Percentiles rank a stretch among this genome's conserved stretches.
phyloP scores from a whole-genome alignment of 1,140 invertebrate species.

The Popillia japonica region DNA sequence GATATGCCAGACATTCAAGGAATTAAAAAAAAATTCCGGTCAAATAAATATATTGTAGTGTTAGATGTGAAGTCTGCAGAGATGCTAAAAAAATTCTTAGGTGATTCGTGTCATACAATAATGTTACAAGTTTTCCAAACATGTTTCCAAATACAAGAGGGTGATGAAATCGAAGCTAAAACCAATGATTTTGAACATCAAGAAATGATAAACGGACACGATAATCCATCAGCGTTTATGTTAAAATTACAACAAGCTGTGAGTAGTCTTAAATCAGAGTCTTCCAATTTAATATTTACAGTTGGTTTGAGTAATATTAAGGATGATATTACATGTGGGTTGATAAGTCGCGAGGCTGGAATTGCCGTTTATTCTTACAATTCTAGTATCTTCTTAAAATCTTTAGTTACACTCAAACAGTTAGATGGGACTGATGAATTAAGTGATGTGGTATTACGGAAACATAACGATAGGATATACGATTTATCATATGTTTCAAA shows the following conservation, averaged over 20 bases:
- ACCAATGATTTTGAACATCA: constrained; percentile 40
- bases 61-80: constrained; percentile 50
- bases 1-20: constrained; percentile 41
- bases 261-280: constrained; percentile 46
- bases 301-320: constrained; percentile 52
- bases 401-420: constrained; percentile 44
- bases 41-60: constrained; percentile 52
- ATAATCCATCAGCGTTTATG: neutral
- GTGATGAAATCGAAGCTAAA: constrained; percentile 40
- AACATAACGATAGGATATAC: constrained; percentile 54
- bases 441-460: constrained; percentile 51
- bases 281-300: constrained; percentile 47
- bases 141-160: constrained; percentile 54
- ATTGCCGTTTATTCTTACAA: constrained; percentile 53
- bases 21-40: constrained; percentile 52
- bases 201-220: constrained; percentile 39
- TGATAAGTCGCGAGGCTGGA: constrained; percentile 51
- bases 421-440: constrained; percentile 38
- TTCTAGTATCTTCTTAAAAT: constrained; percentile 47
- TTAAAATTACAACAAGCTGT: constrained; percentile 45
- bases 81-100: constrained; percentile 54
- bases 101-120: constrained; percentile 54
- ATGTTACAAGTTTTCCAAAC: constrained; percentile 56
- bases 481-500: constrained; percentile 48
- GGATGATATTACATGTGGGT: constrained; percentile 52